Percentiles rank a stretch among this genome's conserved stretches.
These are phyloP conservation scores for Plecturocebus donacophilus DNA, from an alignment of 2,113 vertebrate genomes.

Conservation along the genomic window DNA sequence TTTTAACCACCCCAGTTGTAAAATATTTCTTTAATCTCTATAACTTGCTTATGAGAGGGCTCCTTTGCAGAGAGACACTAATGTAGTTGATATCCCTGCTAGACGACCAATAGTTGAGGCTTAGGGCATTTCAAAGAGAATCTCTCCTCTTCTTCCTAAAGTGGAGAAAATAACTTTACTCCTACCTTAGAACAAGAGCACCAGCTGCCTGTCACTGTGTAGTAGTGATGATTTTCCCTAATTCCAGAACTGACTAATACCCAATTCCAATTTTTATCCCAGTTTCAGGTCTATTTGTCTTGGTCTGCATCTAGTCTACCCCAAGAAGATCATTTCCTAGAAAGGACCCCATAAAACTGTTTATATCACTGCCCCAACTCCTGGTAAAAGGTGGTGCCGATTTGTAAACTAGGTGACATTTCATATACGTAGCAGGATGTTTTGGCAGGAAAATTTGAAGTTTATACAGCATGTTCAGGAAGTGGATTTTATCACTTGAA, in stretches of 20 bases:
- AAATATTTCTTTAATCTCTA: background rate
- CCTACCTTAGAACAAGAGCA: background rate
- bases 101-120: background rate
- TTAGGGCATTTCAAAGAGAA: background rate
- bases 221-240: background rate
- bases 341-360: background rate
- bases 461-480: background rate
- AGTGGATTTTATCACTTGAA: background rate
- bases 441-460: constrained; percentile 16
- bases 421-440: background rate
- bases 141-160: background rate
- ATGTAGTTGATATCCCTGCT: background rate
- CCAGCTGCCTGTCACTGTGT: background rate
- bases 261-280: background rate
- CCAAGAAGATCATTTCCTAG: background rate
- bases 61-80: background rate
- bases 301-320: background rate
- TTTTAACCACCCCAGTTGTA: background rate
- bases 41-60: background rate
- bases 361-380: background rate
- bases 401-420: constrained; percentile 9
- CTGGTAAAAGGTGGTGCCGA: background rate
- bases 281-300: background rate
- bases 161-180: background rate
- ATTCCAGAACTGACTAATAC: background rate